A percentile compares a stretch with the other conserved stretches of the same genome.
Conservation (phyloP, 2,797 vertebrate genomes). For the Acanthiza pusilla region DNA sequence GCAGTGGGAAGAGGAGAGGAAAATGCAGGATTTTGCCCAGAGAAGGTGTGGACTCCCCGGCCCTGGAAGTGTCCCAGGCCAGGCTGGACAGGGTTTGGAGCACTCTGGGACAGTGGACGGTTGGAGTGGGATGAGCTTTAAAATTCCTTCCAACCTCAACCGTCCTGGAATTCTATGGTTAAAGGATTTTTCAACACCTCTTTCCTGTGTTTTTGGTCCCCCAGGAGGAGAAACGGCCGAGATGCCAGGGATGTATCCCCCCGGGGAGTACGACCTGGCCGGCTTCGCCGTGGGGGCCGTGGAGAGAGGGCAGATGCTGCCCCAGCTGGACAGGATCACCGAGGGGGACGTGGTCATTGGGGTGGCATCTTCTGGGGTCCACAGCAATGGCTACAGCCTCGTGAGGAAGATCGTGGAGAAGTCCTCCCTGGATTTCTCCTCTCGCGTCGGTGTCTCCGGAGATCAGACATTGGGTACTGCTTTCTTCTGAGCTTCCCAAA, state of each 20-base stretch:
- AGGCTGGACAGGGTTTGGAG: background rate
- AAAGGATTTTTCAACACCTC: background rate
- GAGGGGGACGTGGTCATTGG: conserved; percentile 87
- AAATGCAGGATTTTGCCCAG: background rate
- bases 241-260: conserved; percentile 90
- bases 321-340: conserved; percentile 78
- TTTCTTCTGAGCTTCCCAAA: background rate
- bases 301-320: conserved; percentile 84
- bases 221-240: conserved; percentile 96
- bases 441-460: conserved; percentile 71
- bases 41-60: background rate
- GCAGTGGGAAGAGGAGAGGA: background rate
- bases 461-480: conserved; percentile 83
- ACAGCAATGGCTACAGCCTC: conserved; percentile 97
- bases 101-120: background rate
- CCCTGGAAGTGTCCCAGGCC: background rate
- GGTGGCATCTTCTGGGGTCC: conserved; percentile 89
- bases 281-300: conserved; percentile 92
- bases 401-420: conserved; percentile 87
- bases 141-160: background rate
- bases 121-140: background rate
- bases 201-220: background rate
- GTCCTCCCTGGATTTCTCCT: conserved; percentile 76
- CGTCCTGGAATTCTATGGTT: background rate
- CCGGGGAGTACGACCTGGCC: conserved; percentile 90